phyloP scores from a whole-genome alignment of 2,888 invertebrate species.

The Ophion slaviceki region DNA sequence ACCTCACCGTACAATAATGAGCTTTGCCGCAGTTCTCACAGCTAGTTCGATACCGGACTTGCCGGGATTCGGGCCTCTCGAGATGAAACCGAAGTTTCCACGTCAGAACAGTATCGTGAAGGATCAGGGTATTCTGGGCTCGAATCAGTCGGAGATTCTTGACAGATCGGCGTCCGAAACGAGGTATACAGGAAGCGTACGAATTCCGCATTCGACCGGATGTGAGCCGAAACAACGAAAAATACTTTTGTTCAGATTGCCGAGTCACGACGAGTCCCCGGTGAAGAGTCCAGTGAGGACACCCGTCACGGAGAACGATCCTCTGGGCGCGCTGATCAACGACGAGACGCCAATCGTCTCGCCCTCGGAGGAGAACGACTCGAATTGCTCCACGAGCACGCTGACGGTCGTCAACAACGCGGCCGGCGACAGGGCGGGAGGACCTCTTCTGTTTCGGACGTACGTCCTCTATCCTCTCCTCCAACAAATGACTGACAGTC shows the following conservation, averaged over 20 bases:
- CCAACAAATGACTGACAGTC: neutral
- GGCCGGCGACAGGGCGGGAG: constrained; percentile 80
- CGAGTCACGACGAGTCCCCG: constrained; percentile 79
- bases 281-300: constrained; percentile 86
- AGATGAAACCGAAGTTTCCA: constrained; percentile 78
- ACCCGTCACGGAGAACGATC: constrained; percentile 96
- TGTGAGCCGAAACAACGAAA: neutral
- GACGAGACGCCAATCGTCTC: constrained; percentile 83
- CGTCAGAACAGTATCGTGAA: constrained; percentile 82
- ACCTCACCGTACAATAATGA: neutral
- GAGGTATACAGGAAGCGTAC: constrained; percentile 71
- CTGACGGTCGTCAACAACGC: constrained; percentile 81
- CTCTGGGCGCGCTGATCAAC: constrained; percentile 90
- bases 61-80: constrained; percentile 79
- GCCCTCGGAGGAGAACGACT: constrained; percentile 82
- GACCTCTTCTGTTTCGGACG: constrained; percentile 82
- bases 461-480: constrained; percentile 55
- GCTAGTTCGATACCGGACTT: constrained; percentile 82
- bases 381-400: constrained; percentile 82
- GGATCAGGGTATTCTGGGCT: constrained; percentile 75
- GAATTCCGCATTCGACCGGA: neutral
- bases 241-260: constrained; percentile 70
- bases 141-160: constrained; percentile 77
- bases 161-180: constrained; percentile 76
- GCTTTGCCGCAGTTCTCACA: constrained; percentile 74